These are phyloP conservation scores for Uromys caudimaculatus DNA, from an alignment of 2,797 vertebrate species.

Conservation along the genomic window DNA sequence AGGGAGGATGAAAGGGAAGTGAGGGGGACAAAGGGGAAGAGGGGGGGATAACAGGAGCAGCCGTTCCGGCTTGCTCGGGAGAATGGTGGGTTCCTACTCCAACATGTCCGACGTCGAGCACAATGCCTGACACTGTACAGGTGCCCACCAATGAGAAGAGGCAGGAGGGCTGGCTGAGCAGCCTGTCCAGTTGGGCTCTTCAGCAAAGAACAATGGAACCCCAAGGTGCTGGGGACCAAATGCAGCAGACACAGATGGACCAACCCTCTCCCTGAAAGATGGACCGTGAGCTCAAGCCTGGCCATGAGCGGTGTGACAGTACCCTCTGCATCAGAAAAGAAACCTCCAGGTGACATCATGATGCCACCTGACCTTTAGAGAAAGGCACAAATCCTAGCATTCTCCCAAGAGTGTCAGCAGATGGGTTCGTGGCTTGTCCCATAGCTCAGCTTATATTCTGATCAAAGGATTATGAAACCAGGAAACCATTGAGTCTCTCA, in stretches of 20 bases:
- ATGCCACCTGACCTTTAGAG: background rate
- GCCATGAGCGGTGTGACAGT: background rate
- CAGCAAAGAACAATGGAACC: background rate
- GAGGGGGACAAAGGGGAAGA: no score
- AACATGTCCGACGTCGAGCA: background rate
- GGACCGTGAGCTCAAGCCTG: background rate
- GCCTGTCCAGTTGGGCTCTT: background rate
- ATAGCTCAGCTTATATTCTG: background rate
- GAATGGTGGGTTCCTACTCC: background rate
- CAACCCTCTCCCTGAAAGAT: background rate
- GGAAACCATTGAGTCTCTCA: background rate
- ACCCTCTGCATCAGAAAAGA: background rate
- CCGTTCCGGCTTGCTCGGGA: background rate
- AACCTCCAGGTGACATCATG: background rate
- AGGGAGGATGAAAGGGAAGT: no score
- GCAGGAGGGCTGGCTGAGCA: background rate
- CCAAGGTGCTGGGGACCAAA: background rate
- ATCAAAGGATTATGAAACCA: background rate
- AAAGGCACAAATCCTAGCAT: background rate
- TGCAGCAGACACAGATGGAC: background rate
- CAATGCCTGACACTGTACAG: background rate
- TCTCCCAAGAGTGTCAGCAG: background rate
- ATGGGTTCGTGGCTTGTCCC: background rate
- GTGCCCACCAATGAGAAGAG: background rate
- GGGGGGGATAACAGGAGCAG: rapidly evolving